A percentile compares a stretch with the other conserved stretches of the same genome.
These are phyloP conservation scores for Diuraphis noxia DNA, from an alignment of 1,140 invertebrate genomes.

Conservation along the genomic window DNA sequence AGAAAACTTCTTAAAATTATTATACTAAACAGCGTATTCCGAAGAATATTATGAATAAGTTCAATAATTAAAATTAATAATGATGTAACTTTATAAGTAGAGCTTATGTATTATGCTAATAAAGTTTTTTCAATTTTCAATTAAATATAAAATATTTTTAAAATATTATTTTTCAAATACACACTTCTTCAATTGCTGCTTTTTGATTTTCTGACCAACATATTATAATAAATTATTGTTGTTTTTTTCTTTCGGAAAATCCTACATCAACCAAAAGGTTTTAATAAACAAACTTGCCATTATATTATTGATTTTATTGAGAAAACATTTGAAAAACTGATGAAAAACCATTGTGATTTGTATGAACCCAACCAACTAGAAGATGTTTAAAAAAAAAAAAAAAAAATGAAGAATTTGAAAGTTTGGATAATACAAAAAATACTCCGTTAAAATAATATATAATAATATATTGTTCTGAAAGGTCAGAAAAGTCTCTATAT, in stretches of 20 bases:
- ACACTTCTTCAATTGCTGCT: background rate
- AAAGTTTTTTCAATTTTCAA: background rate
- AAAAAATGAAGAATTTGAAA: background rate
- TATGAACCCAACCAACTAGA: background rate
- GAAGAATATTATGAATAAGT: background rate
- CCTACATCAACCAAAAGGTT: background rate
- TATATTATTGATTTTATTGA: background rate
- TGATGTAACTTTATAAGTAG: background rate
- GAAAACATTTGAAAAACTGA: background rate
- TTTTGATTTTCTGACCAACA: background rate
- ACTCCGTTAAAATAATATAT: background rate
- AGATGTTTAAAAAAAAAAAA: background rate
- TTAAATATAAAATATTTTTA: background rate
- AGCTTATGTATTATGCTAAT: background rate
- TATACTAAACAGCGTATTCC: background rate
- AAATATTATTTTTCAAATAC: background rate
- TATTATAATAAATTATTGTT: background rate
- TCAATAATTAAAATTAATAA: constrained; percentile 13
- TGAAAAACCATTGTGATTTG: background rate
- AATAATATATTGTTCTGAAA: background rate
- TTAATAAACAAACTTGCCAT: background rate
- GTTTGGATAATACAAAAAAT: background rate
- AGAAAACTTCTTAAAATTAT: background rate
- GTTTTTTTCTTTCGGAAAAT: background rate
- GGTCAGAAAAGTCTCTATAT: background rate